Base-by-base conservation (phyloP, 2,888 invertebrate species). In the Melanostoma scalare region DNA sequence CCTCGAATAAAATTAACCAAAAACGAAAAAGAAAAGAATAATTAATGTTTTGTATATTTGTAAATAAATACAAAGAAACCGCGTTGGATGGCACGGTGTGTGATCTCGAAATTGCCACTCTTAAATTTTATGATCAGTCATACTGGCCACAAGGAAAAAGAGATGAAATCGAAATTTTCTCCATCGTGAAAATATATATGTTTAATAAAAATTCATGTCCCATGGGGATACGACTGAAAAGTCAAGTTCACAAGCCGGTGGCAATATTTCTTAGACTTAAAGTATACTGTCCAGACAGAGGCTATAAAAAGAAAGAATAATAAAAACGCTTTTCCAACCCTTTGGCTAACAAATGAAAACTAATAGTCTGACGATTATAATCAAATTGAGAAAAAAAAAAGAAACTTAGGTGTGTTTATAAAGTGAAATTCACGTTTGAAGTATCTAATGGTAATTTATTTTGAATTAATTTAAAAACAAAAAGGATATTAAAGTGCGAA, bases 91-190 rank as follows among this genome's bases (percentile, higher is more conserved):
- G 30, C 33, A 73, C 78, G 60, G 42, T 68, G 73, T 63, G 52
- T 58, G 75, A 46, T 72, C 38, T 53, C 44, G 4, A 63, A 67
- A 72, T 69, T 50, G 44, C 46, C 76, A 61, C 75, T 72, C 67
- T 81, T 76, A 42, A 67, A 55, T 77, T 77, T 82, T 44, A 77
- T 67, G 72, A 77, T 73, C 77, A 82, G 72, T 77, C 67, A 63
- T 65, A 48, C 10, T 50, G 63, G 63, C 50, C 68, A 55, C 48
- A 69, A 69, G n/a, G 44, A 40, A 52, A 50, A 52, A 10, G 10
- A 20, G 67, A 44, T 10, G 44, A 52, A 63, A 48, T 63, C 48
- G 31, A 50, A 52, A 46, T 55, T 38, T 68, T 50, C 10, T 30
- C 8, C 6, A 8, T 46, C 6, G 46, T 56, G 6, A 42, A 63